Percentiles rank a stretch among this genome's conserved stretches.
These are phyloP conservation scores for Plectropomus leopardus DNA, from an alignment of 2,113 vertebrate genomes.

Conservation along the genomic window DNA sequence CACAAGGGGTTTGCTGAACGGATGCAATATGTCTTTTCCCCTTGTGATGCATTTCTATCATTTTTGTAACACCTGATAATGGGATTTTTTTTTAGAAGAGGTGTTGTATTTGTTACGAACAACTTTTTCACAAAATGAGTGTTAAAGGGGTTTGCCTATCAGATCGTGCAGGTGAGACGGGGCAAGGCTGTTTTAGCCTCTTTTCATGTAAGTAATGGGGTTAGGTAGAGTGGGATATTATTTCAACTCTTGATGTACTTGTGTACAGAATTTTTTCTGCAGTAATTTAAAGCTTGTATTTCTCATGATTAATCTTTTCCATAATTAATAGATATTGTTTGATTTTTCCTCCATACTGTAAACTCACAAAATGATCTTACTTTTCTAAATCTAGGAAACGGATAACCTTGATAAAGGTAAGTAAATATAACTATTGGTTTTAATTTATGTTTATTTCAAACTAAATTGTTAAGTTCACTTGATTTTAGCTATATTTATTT, in stretches of 20 bases:
- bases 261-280: too few species aligned
- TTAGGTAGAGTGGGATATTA: background rate
- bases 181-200: background rate
- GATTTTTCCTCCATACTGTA: too few species aligned
- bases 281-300: background rate
- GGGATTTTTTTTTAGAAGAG: constrained; percentile 2
- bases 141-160: background rate
- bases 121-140: background rate
- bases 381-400: too few species aligned
- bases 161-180: background rate
- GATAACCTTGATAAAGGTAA: too few species aligned
- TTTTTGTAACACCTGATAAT: constrained; percentile 14
- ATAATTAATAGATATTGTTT: background rate
- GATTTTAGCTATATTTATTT: too few species aligned
- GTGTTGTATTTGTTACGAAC: background rate
- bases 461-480: too few species aligned
- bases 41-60: background rate
- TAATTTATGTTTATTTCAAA: too few species aligned
- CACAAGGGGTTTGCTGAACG: constrained; percentile 17
- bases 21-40: background rate
- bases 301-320: background rate
- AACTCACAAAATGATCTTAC: too few species aligned
- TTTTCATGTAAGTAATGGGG: background rate
- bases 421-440: too few species aligned
- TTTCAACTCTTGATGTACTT: background rate